These are phyloP conservation scores for Amphilophus citrinellus DNA, from an alignment of 2,113 vertebrate genomes.

Conservation along the genomic window DNA sequence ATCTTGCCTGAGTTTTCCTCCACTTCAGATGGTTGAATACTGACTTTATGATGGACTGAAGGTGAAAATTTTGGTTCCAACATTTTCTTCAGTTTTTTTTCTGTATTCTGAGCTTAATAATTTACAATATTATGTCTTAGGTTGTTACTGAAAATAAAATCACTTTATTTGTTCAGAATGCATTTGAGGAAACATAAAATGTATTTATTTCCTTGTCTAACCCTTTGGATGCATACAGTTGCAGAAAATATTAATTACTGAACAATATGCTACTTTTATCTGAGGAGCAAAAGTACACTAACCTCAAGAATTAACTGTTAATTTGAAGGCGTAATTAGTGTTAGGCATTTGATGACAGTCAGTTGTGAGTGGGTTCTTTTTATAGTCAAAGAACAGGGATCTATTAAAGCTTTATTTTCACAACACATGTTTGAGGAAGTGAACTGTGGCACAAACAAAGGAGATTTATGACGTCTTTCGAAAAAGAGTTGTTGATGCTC, in stretches of 20 bases:
- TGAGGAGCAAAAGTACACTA: neutral
- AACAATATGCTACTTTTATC: neutral
- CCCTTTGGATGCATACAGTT: neutral
- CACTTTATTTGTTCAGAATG: neutral
- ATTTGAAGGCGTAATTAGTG: slow-evolving; percentile 6
- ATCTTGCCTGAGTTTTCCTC: slow-evolving; percentile 14
- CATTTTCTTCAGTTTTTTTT: neutral
- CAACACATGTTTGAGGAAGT: neutral
- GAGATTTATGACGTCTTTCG: neutral
- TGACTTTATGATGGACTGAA: neutral
- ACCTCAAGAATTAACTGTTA: neutral
- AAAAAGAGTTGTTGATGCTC: slow-evolving; percentile 5
- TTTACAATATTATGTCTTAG: neutral
- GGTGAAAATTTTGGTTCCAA: neutral
- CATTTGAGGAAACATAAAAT: neutral
- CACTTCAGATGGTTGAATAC: neutral
- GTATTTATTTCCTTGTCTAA: neutral
- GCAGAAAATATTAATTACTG: neutral
- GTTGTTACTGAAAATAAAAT: neutral
- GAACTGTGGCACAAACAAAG: neutral
- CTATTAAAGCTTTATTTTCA: slow-evolving; percentile 1
- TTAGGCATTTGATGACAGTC: neutral
- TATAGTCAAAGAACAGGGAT: neutral
- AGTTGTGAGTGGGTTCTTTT: neutral
- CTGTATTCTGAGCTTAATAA: neutral